These are phyloP conservation scores for Zaprionus capensis DNA, from an alignment of 1,140 invertebrate genomes.

Conservation along the genomic window DNA sequence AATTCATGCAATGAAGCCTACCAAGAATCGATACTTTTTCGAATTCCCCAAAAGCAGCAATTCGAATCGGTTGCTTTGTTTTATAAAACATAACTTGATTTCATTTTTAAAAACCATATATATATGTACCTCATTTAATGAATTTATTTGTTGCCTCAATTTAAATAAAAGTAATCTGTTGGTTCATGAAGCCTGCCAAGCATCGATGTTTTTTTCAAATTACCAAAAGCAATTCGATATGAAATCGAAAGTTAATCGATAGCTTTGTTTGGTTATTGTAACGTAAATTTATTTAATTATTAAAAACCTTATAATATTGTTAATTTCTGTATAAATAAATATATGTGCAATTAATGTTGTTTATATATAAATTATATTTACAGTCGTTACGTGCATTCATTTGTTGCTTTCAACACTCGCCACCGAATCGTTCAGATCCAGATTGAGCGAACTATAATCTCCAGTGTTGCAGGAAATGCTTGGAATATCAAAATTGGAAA, in stretches of 20 bases:
- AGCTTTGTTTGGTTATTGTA: neutral
- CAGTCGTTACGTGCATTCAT: conserved; percentile 39
- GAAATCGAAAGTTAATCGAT: neutral
- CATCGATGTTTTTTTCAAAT: conserved; percentile 5
- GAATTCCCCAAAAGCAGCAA: neutral
- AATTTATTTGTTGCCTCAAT: too few relatives aligned
- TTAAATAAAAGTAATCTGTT: conserved; percentile 41
- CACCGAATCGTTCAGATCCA: conserved; percentile 31
- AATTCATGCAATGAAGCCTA: conserved; percentile 14
- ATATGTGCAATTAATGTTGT: conserved; percentile 53
- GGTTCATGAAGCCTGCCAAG: neutral
- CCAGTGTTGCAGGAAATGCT: conserved; percentile 90
- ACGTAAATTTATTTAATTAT: conserved; percentile 34
- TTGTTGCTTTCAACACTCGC: conserved; percentile 8
- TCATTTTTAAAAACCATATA: conserved; percentile 40
- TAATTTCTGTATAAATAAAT: conserved; percentile 49
- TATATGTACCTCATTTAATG: too few relatives aligned
- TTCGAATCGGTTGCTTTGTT: neutral
- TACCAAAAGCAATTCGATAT: neutral
- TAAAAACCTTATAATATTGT: conserved; percentile 47
- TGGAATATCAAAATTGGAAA: conserved; percentile 88
- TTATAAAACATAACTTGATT: conserved; percentile 17
- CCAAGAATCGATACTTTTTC: conserved; percentile 39
- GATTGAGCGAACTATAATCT: conserved; percentile 84
- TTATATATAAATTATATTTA: conserved; percentile 50